Base-by-base conservation (phyloP, 1,140 invertebrate genomes). In the Drosophila pseudoananassae region DNA sequence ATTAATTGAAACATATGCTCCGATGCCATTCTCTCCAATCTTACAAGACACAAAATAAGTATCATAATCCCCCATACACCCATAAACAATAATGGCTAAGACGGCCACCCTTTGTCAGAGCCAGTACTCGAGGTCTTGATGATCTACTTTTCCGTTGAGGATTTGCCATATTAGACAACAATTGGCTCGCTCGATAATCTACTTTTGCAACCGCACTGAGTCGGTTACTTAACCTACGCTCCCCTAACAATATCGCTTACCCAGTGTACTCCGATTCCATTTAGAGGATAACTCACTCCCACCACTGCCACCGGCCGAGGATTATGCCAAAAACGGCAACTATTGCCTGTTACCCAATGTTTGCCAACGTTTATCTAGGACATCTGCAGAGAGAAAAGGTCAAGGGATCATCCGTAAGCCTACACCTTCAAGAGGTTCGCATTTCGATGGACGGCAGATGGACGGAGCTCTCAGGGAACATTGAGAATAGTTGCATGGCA, bases 371-470 rank as follows among this genome's bases (percentile, higher is more conserved):
- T 78, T 84, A 81, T 74, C 63, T 66, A 45, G 50, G 63, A 73
- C 78, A 83, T 74, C 78, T 81, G 77, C 57, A 50, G 36, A 9
- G 9, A 27, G 45, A 75, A 79, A 76, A 85, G 81, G 81, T 87
- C 81, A 87, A 87, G 49, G 60, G 78, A 85, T 75, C 68, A 69
- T 69, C 46, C 27, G 59, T 58, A 81, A 80, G 51, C 25, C 23
- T 81, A 79, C 66, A 79, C 79, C 60, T 23, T 50, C 43, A 57
- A 53, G 58, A 46, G 73, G 60, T 81, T 81, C 79, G 25, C 63
- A 77, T 55, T 63, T 49, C 64, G 36, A 52, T 29, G 10, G 25
- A 15, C 9, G 54, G 60, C 81, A 68, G 76, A 52, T 76, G 80
- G 55, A 27, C 59, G 25, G 3, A 45, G 64, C 40, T 63, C 25